A percentile compares a stretch with the other conserved stretches of the same genome.
phyloP scores from a whole-genome alignment of 1,140 invertebrate species.

The Lepidostoma basale region DNA sequence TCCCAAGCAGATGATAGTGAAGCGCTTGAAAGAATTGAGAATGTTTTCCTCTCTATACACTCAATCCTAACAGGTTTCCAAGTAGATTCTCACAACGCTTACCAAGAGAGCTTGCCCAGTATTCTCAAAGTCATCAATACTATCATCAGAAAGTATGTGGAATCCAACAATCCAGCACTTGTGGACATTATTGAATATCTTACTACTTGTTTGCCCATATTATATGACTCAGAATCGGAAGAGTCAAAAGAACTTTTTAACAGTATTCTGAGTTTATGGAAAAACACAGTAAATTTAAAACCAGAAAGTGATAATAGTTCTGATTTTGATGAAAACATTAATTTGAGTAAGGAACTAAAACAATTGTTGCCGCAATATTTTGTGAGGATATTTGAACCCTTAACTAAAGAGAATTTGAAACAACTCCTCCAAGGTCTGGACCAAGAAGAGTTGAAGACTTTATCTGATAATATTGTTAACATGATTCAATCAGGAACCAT shows the following conservation, averaged over 20 bases:
- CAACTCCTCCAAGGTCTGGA: slow-evolving; percentile 2
- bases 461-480: slow-evolving; percentile 29
- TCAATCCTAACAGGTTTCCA: slow-evolving; percentile 52
- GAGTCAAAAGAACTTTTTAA: slow-evolving; percentile 26
- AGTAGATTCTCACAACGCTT: slow-evolving; percentile 52
- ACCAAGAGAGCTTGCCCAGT: slow-evolving; percentile 48
- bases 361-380: slow-evolving; percentile 35
- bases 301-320: not conserved
- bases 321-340: not conserved
- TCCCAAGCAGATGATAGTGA: slow-evolving; percentile 45
- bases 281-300: not conserved
- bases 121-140: slow-evolving; percentile 49
- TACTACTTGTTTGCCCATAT: slow-evolving; percentile 47
- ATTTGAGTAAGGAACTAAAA: not conserved
- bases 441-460: not conserved
- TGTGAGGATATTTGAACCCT: slow-evolving; percentile 33
- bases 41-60: slow-evolving; percentile 54
- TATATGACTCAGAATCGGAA: not conserved
- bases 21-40: slow-evolving; percentile 52
- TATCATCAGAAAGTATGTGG: slow-evolving; percentile 53
- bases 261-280: slow-evolving; percentile 31
- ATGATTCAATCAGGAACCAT: too few relatives aligned
- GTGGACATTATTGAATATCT: slow-evolving; percentile 54
- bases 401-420: slow-evolving; percentile 13
- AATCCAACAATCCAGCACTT: slow-evolving; percentile 53